phyloP scores from a whole-genome alignment of 2,797 vertebrate species.

The Tokudaia tokunoshimensis region DNA sequence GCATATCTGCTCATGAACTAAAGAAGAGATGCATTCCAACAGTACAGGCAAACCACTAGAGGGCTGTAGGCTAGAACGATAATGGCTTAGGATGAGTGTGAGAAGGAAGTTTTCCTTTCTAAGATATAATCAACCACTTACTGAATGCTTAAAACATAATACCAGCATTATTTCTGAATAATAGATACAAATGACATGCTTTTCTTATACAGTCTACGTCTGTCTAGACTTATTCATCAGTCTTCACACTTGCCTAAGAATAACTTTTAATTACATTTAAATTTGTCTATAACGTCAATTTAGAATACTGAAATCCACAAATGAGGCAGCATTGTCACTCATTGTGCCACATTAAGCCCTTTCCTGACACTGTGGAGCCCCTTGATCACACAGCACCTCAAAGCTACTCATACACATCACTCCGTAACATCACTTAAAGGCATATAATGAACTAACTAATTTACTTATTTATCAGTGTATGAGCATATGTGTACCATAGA shows the following conservation, averaged over 20 bases:
- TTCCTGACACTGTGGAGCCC: conserved; percentile 56
- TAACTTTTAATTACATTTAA: conserved; percentile 44
- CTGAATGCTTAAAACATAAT: neutral
- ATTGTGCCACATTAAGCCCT: conserved; percentile 33
- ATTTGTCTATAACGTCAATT: conserved; percentile 71
- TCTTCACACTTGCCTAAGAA: conserved; percentile 23
- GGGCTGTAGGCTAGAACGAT: neutral
- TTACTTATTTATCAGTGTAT: neutral
- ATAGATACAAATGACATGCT: neutral
- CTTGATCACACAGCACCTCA: conserved; percentile 59
- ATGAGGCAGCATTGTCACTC: conserved; percentile 75
- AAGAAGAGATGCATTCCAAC: neutral
- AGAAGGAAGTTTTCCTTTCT: neutral
- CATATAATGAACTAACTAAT: neutral
- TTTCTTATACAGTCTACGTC: neutral
- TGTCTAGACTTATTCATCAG: neutral
- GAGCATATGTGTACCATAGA: neutral
- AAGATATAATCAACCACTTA: neutral
- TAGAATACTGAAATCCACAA: conserved; percentile 54
- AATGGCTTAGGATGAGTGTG: neutral
- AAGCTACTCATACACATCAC: conserved; percentile 45
- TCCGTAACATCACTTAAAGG: conserved; percentile 6
- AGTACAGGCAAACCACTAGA: neutral
- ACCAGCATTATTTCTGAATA: conserved; percentile 40
- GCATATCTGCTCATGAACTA: neutral